These are phyloP conservation scores for Scaptomyza polygonia DNA, from an alignment of 2,888 invertebrate genomes.

Conservation along the genomic window DNA sequence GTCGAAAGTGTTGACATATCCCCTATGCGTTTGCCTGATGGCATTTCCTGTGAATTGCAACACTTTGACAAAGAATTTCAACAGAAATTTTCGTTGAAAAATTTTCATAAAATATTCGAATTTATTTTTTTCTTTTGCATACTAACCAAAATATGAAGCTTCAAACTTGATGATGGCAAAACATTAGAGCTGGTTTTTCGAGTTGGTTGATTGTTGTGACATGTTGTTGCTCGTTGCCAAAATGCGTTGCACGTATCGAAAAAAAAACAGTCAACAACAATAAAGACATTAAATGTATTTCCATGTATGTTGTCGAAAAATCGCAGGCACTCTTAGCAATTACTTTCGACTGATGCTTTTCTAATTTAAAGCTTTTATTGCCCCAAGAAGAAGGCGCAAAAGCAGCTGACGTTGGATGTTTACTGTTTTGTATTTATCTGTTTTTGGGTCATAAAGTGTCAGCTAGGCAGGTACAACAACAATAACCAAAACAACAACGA, in stretches of 20 bases:
- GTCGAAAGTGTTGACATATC: slow-evolving; percentile 3
- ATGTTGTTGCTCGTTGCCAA: slow-evolving; percentile 42
- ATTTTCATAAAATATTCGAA: slow-evolving; percentile 4
- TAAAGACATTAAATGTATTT: slow-evolving; percentile 42
- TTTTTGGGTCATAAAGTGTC: slow-evolving; percentile 44
- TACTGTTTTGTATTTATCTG: slow-evolving; percentile 16
- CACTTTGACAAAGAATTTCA: slow-evolving; percentile 52
- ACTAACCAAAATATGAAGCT: slow-evolving; percentile 53
- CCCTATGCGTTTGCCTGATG: slow-evolving; percentile 23
- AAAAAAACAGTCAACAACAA: slow-evolving; percentile 15
- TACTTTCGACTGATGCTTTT: slow-evolving; percentile 73
- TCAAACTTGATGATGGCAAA: slow-evolving; percentile 23
- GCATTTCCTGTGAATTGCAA: slow-evolving; percentile 42
- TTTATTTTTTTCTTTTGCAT: slow-evolving; percentile 25
- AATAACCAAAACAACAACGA: slow-evolving; percentile 17
- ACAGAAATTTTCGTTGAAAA: slow-evolving; percentile 23
- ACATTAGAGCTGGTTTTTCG: slow-evolving; percentile 12
- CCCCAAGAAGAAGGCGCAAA: slow-evolving; percentile 12
- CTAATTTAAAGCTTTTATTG: slow-evolving; percentile 76
- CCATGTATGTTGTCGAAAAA: slow-evolving; percentile 47
- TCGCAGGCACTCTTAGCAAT: slow-evolving; percentile 53
- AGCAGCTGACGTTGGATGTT: slow-evolving; percentile 1
- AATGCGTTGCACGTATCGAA: slow-evolving; percentile 66
- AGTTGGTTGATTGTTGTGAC: slow-evolving; percentile 15
- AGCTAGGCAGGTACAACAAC: slow-evolving; percentile 44